Conservation (phyloP, 1,140 invertebrate genomes). For the Pygmarrhopalites habei region DNA sequence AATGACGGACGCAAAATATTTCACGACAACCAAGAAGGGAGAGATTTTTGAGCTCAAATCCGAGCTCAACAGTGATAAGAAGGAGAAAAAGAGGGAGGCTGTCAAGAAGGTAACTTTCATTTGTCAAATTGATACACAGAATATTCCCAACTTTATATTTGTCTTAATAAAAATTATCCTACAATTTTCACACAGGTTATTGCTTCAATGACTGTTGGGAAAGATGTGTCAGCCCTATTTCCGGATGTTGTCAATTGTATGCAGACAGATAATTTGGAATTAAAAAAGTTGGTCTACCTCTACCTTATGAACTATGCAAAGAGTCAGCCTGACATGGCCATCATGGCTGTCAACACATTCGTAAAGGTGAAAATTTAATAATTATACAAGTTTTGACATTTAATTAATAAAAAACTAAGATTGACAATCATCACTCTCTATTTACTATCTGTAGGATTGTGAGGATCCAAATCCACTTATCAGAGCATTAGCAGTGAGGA, state of each 20-base stretch:
- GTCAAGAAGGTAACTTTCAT: constrained; percentile 87
- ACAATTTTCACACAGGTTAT: too few species aligned
- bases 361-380: constrained; percentile 78
- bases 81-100: constrained; percentile 99
- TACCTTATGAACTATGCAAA: constrained; percentile 99
- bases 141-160: too few species aligned
- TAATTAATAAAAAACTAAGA: too few species aligned
- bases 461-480: constrained; percentile 99
- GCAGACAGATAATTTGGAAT: constrained; percentile 99
- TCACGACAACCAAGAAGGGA: constrained; percentile 98
- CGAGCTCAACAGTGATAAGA: constrained; percentile 98
- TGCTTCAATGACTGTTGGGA: constrained; percentile 99
- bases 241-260: constrained; percentile 99
- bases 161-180: too few species aligned
- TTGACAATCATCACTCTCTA: too few species aligned
- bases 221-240: constrained; percentile 91
- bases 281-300: constrained; percentile 98
- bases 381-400: too few species aligned
- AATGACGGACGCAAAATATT: constrained; percentile 99
- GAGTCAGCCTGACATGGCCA: constrained; percentile 99
- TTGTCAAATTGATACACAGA: too few species aligned
- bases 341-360: constrained; percentile 99
- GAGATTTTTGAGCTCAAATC: constrained; percentile 99
- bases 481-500: constrained; percentile 93
- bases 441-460: constrained; percentile 91